phyloP scores from a whole-genome alignment of 2,888 invertebrate genomes.

The Altica lythri region DNA sequence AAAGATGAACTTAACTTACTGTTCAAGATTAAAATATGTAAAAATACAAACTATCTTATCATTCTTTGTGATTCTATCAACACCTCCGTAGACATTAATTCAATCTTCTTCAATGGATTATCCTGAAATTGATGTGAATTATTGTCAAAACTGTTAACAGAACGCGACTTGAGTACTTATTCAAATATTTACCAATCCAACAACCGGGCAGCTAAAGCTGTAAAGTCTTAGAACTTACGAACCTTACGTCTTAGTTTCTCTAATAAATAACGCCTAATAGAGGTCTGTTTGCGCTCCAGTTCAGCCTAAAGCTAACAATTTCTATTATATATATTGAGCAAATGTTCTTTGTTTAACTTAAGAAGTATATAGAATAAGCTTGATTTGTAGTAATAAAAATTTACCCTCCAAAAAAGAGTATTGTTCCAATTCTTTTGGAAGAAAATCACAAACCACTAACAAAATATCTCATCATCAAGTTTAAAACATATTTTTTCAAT shows the following conservation, averaged over 20 bases:
- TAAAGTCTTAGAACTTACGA: constrained; percentile 24
- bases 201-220: constrained; percentile 22
- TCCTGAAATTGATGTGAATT: constrained; percentile 15
- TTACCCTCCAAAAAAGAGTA: too few relatives aligned
- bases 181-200: constrained; percentile 24
- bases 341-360: constrained; percentile 14
- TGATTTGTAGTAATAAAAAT: too few relatives aligned
- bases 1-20: too few relatives aligned
- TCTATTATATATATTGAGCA: constrained; percentile 5
- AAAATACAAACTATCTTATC: too few relatives aligned
- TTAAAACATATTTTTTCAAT: neutral
- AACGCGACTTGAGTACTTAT: constrained; percentile 6
- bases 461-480: too few relatives aligned
- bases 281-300: constrained; percentile 25
- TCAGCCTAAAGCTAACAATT: constrained; percentile 22
- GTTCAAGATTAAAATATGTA: too few relatives aligned
- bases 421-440: too few relatives aligned
- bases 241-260: constrained; percentile 28
- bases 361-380: too few relatives aligned
- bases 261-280: constrained; percentile 30
- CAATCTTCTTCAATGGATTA: constrained; percentile 13
- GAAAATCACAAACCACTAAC: too few relatives aligned
- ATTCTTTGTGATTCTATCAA: too few relatives aligned
- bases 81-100: neutral
- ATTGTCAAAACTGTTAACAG: constrained; percentile 8